Conservation (phyloP, 2,113 vertebrate genomes). For the Cololabis saira region DNA sequence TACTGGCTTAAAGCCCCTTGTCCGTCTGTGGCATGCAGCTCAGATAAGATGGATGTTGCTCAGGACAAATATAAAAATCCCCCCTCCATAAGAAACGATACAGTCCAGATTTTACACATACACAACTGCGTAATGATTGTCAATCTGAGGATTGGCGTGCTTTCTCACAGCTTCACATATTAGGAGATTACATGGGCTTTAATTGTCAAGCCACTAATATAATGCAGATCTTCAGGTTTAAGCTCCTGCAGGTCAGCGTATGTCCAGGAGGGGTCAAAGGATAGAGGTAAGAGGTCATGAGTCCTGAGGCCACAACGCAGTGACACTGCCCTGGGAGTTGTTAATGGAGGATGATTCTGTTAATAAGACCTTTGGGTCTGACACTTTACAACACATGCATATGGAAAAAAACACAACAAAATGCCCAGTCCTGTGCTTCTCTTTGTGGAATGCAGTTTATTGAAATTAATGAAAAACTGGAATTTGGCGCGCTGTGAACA, state of each 20-base stretch:
- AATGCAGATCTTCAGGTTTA: constrained; percentile 35
- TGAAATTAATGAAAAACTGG: neutral
- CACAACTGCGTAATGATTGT: constrained; percentile 17
- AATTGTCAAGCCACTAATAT: constrained; percentile 33
- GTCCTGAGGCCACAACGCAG: constrained; percentile 19
- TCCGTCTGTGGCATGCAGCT: constrained; percentile 69
- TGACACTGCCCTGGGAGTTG: constrained; percentile 46
- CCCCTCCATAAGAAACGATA: constrained; percentile 46
- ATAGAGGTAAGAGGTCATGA: constrained; percentile 50
- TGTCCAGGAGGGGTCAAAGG: constrained; percentile 38
- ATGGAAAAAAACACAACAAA: constrained; percentile 3
- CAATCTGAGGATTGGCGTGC: constrained; percentile 3
- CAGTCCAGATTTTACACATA: constrained; percentile 56
- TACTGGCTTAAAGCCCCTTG: constrained; percentile 64
- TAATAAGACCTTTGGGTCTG: neutral
- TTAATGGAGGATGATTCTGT: constrained; percentile 27
- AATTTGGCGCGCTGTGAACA: too few species aligned
- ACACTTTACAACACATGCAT: neutral
- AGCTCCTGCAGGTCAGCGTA: constrained; percentile 46
- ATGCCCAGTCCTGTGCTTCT: neutral
- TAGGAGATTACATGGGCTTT: constrained; percentile 8
- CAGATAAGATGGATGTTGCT: constrained; percentile 74
- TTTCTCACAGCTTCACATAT: constrained; percentile 20
- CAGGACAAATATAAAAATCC: constrained; percentile 49
- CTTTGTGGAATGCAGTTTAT: neutral